Evolutionary conservation across 2,113 vertebrate genomes (phyloP).

Genomic region (Isurus oxyrinchus): DNA sequence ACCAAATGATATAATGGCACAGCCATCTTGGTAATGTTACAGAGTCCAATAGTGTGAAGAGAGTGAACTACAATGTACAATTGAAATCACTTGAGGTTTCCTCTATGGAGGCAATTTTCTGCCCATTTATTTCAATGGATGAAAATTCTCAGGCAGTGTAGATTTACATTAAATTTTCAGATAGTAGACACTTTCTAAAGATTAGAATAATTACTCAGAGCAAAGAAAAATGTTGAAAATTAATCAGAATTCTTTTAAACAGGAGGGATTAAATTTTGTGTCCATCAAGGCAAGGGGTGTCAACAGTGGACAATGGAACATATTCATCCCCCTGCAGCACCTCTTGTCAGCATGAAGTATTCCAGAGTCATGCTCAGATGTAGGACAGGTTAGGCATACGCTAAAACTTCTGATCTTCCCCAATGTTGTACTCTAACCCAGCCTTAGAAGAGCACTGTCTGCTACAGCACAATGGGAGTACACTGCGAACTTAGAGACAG

Average conservation of each 20-base stretch:
- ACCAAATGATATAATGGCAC: background rate
- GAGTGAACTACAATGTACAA: background rate
- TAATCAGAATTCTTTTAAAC: background rate
- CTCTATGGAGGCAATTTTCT: background rate
- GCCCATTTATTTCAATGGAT: background rate
- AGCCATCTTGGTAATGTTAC: background rate
- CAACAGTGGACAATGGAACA: background rate
- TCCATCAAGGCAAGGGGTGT: background rate
- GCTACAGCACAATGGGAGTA: no score
- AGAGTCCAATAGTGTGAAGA: background rate
- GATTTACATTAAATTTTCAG: background rate
- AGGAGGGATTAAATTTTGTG: background rate
- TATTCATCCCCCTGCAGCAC: background rate
- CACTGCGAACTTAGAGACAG: no score
- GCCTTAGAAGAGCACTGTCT: no score
- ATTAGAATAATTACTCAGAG: background rate
- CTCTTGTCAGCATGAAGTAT: background rate
- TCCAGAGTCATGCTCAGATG: background rate
- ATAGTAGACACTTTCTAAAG: background rate
- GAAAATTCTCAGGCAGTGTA: background rate
- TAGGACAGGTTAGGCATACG: no score
- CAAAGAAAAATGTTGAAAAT: background rate
- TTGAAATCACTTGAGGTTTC: background rate
- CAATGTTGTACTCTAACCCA: no score
- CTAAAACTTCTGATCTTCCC: no score